Evolutionary conservation across 2,113 vertebrate genomes (phyloP), one percentile per base, ranked within the genome.

Genomic region (Psettodes erumei): DNA sequence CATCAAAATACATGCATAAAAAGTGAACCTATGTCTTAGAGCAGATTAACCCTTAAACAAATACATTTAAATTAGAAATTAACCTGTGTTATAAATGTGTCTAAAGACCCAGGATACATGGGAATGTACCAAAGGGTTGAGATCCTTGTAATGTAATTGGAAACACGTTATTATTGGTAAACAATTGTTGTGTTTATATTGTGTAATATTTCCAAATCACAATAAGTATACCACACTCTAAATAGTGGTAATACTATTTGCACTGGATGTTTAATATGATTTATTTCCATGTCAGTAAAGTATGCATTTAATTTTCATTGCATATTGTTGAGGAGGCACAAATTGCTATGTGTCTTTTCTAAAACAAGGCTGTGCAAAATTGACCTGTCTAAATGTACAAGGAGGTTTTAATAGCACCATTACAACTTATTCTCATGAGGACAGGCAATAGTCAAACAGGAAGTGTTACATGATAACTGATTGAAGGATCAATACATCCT

Each of bases 401-500:
- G 48, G 63, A 55, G 1, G 65, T 81, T 84, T 84, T 35, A 79
- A 72, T 70, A 53, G 61, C n/a, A 30, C 25, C 64, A 75, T 65
- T 54, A 55, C 19, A 75, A 30, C 56, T 63, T 37, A 74, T 68
- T 75, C 47, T 70, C 58, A 67, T 5, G 62, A 62, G 51, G 33
- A 28, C 48, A 28, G 32, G 54, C 54, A 43, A 74, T 51, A 77
- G 63, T 72, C 42, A 73, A 76, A 65, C 75, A 88, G 71, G 33
- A 50, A 86, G 68, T 61, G 63, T 61, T 56, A 60, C 63, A 66
- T 74, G 77, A 79, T 79, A 66, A 77, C 74, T 65, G 58, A 73
- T 59, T 58, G 32, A 67, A 21, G 25, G 75, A 82, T 90, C 86
- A 63, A 87, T 89, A 79, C 32, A 70, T 84, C 53, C 47, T 82